Percentiles rank a stretch among this genome's conserved stretches.
Evolutionary conservation across 2,113 vertebrate genomes (phyloP).

Genomic region (Meleagris gallopavo): DNA sequence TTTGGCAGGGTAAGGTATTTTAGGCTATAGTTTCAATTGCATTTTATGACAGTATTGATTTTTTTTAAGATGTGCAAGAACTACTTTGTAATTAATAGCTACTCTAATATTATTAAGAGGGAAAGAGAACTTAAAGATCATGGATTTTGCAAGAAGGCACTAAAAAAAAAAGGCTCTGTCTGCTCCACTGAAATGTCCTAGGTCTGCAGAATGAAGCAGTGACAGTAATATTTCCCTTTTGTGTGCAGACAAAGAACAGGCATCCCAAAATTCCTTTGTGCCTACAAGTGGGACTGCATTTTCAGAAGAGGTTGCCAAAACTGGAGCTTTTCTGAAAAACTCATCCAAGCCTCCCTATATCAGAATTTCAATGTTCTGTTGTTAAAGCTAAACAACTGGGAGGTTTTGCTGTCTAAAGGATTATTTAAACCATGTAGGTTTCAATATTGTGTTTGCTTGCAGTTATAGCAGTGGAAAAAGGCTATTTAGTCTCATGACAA

Average conservation of each 20-base stretch:
- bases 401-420: neutral
- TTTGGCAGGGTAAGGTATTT: neutral
- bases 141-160: neutral
- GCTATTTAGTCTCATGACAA: constrained; percentile 19
- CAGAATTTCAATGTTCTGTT: neutral
- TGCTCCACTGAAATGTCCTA: neutral
- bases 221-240: neutral
- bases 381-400: neutral
- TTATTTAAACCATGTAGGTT: neutral
- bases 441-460: neutral
- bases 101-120: neutral
- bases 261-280: neutral
- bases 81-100: neutral
- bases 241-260: accelerated
- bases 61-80: neutral
- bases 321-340: neutral
- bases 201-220: neutral
- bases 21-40: neutral
- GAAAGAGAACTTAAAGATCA: neutral
- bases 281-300: neutral
- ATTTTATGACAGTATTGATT: neutral
- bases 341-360: neutral
- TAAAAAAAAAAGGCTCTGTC: neutral
- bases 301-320: neutral
- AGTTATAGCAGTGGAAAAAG: neutral